Percentiles rank a stretch among this genome's conserved stretches.
These are phyloP conservation scores for Meles meles DNA, from an alignment of 2,113 vertebrate genomes.

Conservation along the genomic window DNA sequence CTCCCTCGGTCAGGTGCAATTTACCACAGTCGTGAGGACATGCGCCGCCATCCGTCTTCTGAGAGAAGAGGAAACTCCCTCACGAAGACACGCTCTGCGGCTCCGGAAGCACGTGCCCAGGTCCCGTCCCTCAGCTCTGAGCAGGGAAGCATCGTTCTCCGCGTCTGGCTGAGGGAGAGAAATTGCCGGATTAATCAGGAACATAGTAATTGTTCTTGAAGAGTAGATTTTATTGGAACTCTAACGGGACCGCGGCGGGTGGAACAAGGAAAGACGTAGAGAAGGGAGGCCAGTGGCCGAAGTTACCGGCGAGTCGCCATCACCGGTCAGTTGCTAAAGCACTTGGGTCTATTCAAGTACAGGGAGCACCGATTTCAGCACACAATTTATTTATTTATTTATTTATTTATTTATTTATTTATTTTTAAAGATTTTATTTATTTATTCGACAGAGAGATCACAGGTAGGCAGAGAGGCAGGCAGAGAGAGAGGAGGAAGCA, in stretches of 20 bases:
- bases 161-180: background rate
- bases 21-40: constrained; percentile 13
- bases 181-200: background rate
- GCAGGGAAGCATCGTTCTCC: background rate
- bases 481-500: no score
- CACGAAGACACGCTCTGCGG: background rate
- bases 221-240: background rate
- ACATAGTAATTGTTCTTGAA: background rate
- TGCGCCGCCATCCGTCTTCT: background rate
- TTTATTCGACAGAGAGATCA: no score
- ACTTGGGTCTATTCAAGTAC: background rate
- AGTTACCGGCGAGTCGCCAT: rapidly evolving
- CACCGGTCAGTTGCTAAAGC: background rate
- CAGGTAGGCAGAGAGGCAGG: no score
- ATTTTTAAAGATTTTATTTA: no score
- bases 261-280: rapidly evolving
- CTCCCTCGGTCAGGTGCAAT: constrained; percentile 45
- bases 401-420: no score
- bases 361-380: background rate
- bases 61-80: background rate
- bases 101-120: background rate
- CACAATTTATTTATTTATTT: no score
- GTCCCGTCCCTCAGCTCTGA: background rate
- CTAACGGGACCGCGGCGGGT: background rate
- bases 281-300: no score